Evolutionary conservation across 2,888 invertebrate genomes (phyloP).

Genomic region (Anticlea derivata): DNA sequence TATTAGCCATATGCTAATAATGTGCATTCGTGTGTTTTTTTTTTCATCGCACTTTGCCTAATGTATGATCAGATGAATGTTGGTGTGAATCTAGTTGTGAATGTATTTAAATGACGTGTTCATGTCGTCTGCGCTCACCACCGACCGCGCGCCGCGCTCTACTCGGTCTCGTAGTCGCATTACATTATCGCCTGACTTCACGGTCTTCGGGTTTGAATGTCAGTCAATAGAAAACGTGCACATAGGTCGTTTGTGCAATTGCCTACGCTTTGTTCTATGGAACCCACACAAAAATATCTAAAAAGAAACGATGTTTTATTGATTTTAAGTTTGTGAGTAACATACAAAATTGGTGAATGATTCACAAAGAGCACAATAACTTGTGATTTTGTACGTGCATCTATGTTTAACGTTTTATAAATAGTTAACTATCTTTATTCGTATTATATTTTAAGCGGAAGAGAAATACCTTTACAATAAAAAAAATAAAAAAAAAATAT

Average conservation of each 20-base stretch:
- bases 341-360: slow-evolving; percentile 42
- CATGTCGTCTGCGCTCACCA: slow-evolving; percentile 36
- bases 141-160: slow-evolving; percentile 15
- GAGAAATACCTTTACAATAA: too few species aligned
- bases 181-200: slow-evolving; percentile 48
- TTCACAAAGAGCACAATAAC: slow-evolving; percentile 46
- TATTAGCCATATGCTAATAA: too few species aligned
- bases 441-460: too few species aligned
- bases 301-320: slow-evolving; percentile 54
- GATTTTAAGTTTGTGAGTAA: too few species aligned
- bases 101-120: slow-evolving; percentile 30
- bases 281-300: slow-evolving; percentile 43
- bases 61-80: neutral
- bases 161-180: too few species aligned
- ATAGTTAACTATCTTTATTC: too few species aligned
- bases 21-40: too few species aligned
- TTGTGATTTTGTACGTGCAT: neutral
- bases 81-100: slow-evolving; percentile 16
- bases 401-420: neutral
- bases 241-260: slow-evolving; percentile 47
- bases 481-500: too few species aligned
- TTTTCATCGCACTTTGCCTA: too few species aligned
- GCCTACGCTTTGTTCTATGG: slow-evolving; percentile 51
- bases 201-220: slow-evolving; percentile 46
- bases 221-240: slow-evolving; percentile 61